These are phyloP conservation scores for Triplophysa rosa DNA, from an alignment of 2,113 vertebrate species.

Conservation along the genomic window DNA sequence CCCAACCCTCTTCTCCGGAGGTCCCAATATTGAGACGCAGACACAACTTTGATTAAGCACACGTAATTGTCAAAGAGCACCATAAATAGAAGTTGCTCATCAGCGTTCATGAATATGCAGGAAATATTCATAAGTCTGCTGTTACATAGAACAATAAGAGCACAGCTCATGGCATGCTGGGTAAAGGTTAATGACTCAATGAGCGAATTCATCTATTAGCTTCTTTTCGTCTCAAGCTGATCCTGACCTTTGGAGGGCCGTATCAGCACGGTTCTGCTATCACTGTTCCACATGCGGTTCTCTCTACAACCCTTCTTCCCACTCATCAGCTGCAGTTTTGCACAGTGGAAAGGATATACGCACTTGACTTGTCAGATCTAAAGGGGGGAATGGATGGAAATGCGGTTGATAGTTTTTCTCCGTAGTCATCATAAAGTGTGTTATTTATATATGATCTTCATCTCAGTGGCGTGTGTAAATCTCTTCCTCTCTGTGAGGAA, in stretches of 20 bases:
- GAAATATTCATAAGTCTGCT: conserved; percentile 61
- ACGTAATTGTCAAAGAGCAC: conserved; percentile 38
- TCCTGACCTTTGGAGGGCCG: conserved; percentile 49
- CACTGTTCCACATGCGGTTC: conserved; percentile 25
- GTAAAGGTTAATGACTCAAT: conserved; percentile 74
- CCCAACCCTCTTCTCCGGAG: conserved; percentile 32
- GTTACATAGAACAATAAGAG: conserved; percentile 43
- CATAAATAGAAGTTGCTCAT: conserved; percentile 49
- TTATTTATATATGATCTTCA: neutral
- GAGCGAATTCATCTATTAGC: conserved; percentile 59
- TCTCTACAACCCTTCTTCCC: conserved; percentile 35
- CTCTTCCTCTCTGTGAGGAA: neutral
- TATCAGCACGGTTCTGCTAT: conserved; percentile 26
- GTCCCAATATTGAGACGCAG: conserved; percentile 27
- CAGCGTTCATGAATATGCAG: conserved; percentile 59
- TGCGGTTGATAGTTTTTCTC: neutral
- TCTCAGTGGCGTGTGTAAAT: too few relatives aligned
- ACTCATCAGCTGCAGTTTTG: conserved; percentile 45
- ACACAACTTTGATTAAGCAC: conserved; percentile 51
- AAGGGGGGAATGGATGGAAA: neutral
- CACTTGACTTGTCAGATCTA: conserved; percentile 9
- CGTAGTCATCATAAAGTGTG: neutral
- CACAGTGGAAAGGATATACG: neutral
- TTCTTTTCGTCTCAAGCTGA: conserved; percentile 51
- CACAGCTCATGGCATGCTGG: conserved; percentile 57